Base-by-base conservation (phyloP, 2,888 invertebrate species). In the Nineta flava region DNA sequence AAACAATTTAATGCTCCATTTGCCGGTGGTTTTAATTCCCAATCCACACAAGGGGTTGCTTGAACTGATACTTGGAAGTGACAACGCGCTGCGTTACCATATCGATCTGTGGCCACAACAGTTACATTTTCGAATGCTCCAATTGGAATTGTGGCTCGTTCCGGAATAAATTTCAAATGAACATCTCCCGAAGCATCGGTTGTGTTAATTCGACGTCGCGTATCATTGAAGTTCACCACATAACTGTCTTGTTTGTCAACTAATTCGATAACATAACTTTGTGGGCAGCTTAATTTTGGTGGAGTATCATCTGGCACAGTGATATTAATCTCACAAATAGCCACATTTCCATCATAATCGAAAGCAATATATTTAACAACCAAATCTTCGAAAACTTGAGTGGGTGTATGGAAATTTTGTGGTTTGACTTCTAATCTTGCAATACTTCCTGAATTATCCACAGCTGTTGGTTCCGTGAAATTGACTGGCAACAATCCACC, bases 281-380 rank as follows among this genome's bases (percentile, higher is more conserved):
- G 91, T 1, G 93, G 93, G 60, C 93, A 94, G 62, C 87, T 90
- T 38, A 93, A 68, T 60, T 81, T 79, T 7, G 93, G 93, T 48
- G 93, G 92, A 1, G 91, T 92, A 49, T 92, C 85, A 66, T 94
- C 93, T 31, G 90, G 90, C 9, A 93, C 92, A 1, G 93, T 91
- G 31, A 97, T 91, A 59, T 93, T 92, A 31, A 97, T 92, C 72
- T 90, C 87, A 62, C 97, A 97, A 62, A 93, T 92, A 12, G 95
- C 97, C 12, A 93, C 93, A 62, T 97, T 97, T 56, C 95, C 95
- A 62, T 95, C 95, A 60, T 90, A 92, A 69, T 97, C 97, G 60
- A 91, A 96, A 3, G 96, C 97, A 1, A 94, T 86, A 61, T 95
- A 97, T 70, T 91, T 86, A 0, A 95, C 90, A 26, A 91, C 87